A percentile compares a stretch with the other conserved stretches of the same genome.
phyloP scores from a whole-genome alignment of 1,140 invertebrate genomes.

The Tetramorium alpestre region DNA sequence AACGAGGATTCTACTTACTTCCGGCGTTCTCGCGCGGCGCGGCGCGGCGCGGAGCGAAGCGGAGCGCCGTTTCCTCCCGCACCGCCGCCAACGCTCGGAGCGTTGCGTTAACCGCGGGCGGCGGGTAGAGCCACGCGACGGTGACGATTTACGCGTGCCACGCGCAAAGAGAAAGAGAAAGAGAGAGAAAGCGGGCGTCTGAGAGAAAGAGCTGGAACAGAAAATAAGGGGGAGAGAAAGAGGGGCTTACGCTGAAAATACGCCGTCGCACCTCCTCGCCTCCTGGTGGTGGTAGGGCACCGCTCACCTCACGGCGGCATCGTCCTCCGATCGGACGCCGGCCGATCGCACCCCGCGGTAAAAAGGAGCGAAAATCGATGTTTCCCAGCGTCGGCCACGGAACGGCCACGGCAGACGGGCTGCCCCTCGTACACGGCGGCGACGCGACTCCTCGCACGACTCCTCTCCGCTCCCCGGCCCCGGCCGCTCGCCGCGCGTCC shows the following conservation, averaged over 20 bases:
- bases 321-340: background rate
- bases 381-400: constrained; percentile 72
- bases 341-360: background rate
- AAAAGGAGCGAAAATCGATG: constrained; percentile 80
- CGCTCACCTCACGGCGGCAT: constrained; percentile 30
- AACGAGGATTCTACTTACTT: constrained; percentile 57
- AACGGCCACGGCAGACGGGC: background rate
- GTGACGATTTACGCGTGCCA: constrained; percentile 33
- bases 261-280: background rate
- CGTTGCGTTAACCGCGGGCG: constrained; percentile 26
- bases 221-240: background rate
- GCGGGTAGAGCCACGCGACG: constrained; percentile 40
- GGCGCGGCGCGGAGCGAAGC: background rate
- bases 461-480: background rate
- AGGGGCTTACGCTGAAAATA: constrained; percentile 37
- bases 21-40: constrained; percentile 30
- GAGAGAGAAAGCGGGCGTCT: background rate
- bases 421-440: background rate
- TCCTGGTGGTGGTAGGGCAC: constrained; percentile 19
- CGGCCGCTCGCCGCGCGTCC: constrained; percentile 6
- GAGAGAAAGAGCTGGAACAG: background rate
- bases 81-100: constrained; percentile 12
- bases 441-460: background rate
- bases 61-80: constrained; percentile 6
- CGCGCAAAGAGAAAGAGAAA: constrained; percentile 8